Conservation (phyloP, 2,888 invertebrate genomes). For the Timema podura region DNA sequence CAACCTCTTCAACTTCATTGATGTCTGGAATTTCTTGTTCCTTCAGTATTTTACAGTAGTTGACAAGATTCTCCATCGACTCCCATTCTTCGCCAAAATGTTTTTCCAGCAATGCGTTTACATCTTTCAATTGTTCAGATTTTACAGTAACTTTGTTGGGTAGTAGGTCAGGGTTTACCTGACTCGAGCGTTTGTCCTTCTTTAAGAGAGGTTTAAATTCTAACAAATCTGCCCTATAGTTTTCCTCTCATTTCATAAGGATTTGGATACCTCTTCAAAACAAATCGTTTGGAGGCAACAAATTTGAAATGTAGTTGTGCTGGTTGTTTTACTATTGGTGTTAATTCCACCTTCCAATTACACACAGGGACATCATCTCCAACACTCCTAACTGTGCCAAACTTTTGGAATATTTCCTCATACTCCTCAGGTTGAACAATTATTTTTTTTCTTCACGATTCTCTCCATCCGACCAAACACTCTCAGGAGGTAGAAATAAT, state of each 20-base stretch:
- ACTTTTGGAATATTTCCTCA: conserved; percentile 5
- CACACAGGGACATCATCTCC: conserved; percentile 6
- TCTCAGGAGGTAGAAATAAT: too few species aligned
- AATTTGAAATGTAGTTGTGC: conserved; percentile 10
- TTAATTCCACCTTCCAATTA: neutral
- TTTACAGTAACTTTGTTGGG: conserved; percentile 10
- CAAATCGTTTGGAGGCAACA: conserved; percentile 4
- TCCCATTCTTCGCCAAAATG: neutral
- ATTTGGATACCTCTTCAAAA: neutral
- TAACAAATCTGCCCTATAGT: conserved; percentile 9
- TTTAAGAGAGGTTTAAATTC: conserved; percentile 3
- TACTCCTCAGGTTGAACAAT: neutral
- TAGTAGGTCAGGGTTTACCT: conserved; percentile 7
- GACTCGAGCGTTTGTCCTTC: neutral
- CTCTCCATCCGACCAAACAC: too few species aligned
- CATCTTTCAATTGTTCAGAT: neutral
- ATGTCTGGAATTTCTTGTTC: neutral
- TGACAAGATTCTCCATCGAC: conserved; percentile 4
- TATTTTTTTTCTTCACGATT: too few species aligned
- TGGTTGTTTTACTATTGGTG: conserved; percentile 1
- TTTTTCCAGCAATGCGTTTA: neutral
- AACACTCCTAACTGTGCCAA: conserved; percentile 6
- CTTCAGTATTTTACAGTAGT: neutral
- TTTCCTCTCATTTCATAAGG: neutral
- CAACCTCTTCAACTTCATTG: neutral